Percentiles rank a stretch among this genome's conserved stretches.
Evolutionary conservation across 92 coral and sea anemone species (phyloP).

Genomic region (Pocillopora meandrina): DNA sequence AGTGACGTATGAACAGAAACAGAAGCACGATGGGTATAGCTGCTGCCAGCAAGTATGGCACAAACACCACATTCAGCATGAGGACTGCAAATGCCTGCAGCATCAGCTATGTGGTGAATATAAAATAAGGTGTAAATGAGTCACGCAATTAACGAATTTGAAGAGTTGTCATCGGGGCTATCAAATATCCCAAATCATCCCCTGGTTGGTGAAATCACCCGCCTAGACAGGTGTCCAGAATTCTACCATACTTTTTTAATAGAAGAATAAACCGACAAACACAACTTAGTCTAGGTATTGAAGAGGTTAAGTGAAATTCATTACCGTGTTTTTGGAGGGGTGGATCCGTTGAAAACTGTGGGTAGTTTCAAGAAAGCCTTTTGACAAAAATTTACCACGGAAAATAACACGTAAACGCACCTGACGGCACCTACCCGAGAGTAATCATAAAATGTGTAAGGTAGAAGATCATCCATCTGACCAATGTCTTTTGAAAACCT

Average conservation of each 20-base stretch:
- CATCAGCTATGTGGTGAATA: conserved; percentile 45
- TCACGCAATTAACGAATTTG: conserved; percentile 33
- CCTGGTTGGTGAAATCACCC: conserved; percentile 41
- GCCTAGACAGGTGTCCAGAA: no score
- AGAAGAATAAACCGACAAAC: no score
- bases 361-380: no score
- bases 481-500: conserved; percentile 92
- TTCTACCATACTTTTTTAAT: no score
- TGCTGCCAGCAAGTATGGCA: conserved; percentile 78
- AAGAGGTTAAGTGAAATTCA: no score
- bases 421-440: conserved; percentile 56
- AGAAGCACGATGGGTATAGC: conserved; percentile 70
- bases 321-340: no score
- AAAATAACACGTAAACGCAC: no score
- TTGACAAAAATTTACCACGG: no score
- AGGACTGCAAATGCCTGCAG: conserved; percentile 69
- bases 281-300: no score
- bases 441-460: conserved; percentile 71
- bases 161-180: conserved; percentile 23
- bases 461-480: conserved; percentile 91
- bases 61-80: conserved; percentile 76
- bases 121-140: conserved; percentile 22
- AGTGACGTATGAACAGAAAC: conserved; percentile 76
- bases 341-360: no score
- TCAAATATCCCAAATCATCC: conserved; percentile 31